Evolutionary conservation across 2,113 vertebrate species (phyloP).

Genomic region (Isichthys henryi): DNA sequence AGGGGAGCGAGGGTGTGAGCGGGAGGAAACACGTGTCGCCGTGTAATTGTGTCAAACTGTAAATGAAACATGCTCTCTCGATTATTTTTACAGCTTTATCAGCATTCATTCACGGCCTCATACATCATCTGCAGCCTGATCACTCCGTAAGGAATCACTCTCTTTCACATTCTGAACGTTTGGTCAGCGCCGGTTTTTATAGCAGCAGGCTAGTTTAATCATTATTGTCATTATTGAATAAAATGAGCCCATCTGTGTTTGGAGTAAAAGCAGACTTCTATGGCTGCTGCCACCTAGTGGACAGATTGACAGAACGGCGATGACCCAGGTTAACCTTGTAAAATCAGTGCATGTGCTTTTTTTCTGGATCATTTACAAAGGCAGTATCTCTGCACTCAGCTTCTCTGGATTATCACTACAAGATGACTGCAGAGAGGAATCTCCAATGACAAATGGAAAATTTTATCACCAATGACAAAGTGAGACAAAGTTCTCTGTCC

Average conservation of each 20-base stretch:
- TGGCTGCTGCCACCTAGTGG: conserved; percentile 16
- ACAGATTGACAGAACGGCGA: not conserved
- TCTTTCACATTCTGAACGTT: not conserved
- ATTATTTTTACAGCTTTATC: conserved; percentile 74
- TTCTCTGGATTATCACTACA: not conserved
- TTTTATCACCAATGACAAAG: not conserved
- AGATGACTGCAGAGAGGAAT: not conserved
- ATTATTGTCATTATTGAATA: not conserved
- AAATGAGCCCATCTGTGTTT: not conserved
- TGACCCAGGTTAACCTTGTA: not conserved
- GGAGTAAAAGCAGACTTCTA: not conserved
- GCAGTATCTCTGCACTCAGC: not conserved
- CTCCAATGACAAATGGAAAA: not conserved
- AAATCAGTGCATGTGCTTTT: not conserved
- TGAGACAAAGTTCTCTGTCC: not conserved
- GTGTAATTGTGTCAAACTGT: not conserved
- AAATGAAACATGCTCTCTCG: not conserved
- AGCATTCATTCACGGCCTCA: conserved; percentile 82
- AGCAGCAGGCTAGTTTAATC: not conserved
- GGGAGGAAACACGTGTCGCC: not conserved
- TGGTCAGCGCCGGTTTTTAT: not conserved
- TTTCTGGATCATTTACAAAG: not conserved
- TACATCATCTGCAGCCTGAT: conserved; percentile 82
- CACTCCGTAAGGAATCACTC: conserved; percentile 60
- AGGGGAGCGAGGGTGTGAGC: not conserved